phyloP scores from a whole-genome alignment of 2,113 vertebrate genomes.

The Oreochromis aureus region DNA sequence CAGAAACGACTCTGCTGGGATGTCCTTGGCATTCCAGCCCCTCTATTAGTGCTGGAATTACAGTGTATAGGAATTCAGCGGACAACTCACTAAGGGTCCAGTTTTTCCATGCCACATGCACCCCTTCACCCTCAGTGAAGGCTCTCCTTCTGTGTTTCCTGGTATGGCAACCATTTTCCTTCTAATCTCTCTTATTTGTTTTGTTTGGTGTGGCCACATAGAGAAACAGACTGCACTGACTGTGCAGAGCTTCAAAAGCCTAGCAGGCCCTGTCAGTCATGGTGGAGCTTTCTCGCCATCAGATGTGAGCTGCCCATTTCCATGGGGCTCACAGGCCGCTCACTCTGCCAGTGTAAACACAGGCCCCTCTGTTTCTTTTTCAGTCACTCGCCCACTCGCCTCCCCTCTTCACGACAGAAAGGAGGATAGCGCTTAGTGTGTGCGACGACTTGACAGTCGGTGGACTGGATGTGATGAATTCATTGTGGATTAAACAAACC shows the following conservation, averaged over 20 bases:
- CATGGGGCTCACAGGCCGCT: conserved; percentile 13
- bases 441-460: neutral
- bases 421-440: neutral
- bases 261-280: conserved; percentile 45
- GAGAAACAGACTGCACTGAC: conserved; percentile 18
- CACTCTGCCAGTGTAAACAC: conserved; percentile 53
- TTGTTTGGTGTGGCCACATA: conserved; percentile 11
- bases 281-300: conserved; percentile 16
- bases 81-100: neutral
- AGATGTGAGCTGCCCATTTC: conserved; percentile 28
- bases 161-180: conserved; percentile 17
- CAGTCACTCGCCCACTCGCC: neutral
- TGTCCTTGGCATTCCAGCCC: conserved; percentile 10
- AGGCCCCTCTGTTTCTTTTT: conserved; percentile 41
- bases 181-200: conserved; percentile 29
- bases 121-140: neutral
- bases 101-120: neutral
- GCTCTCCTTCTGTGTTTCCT: neutral
- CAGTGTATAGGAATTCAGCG: neutral
- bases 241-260: conserved; percentile 27
- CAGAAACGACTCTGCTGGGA: conserved; percentile 24
- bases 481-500: conserved; percentile 4
- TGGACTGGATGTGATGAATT: neutral
- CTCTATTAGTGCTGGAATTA: conserved; percentile 13
- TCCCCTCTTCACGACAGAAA: neutral